Base-by-base conservation (phyloP, 2,888 invertebrate species). In the Spisula subtruncata region DNA sequence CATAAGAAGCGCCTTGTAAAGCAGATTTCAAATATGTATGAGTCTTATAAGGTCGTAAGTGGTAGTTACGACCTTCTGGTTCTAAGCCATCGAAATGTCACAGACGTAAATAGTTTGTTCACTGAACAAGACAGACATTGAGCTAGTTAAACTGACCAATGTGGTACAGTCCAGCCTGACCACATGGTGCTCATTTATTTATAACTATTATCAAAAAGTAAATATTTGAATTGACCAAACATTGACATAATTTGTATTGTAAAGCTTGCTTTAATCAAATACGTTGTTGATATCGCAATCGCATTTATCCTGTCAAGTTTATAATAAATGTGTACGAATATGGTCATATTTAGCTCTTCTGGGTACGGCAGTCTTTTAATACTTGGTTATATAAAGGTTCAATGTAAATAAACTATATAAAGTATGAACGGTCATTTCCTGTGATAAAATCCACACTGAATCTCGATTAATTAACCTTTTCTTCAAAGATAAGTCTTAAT, bases 171-270 rank as follows among this genome's bases (percentile, higher is more conserved):
- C 32, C 75, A 75, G 32, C 75, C 35, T 75, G 75, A 75, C 75
- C 75, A 75, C 12, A 25, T 25, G 75, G 32, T 16, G 18, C 32
- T 12, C 29, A 75, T 75, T 75, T 75, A 16, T 0, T 35, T 75
- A 32, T 32, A 25, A 75, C 75, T 35, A 75, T 75, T 75, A 75
- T 75, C 75, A 75, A 75, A 75, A 35, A 35, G 2, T 75, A 75
- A 75, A 75, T 75, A 75, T 75, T 75, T 75, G 35, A 75, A 75
- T 12, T 75, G 75, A 75, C 75, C 75, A 75, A 75, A 75, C 75
- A 75, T 75, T 75, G 32, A 75, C 75, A 32, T 75, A 75, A 75
- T 75, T 10, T 10, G 75, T 75, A 75, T 75, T 35, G 32, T 18
- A 75, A 75, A 75, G 14, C 12, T 35, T 75, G 18, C 18, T 18